These are phyloP conservation scores for Actinopyga echinites DNA, from an alignment of 53 echinoderm and acorn worm genomes.

Conservation along the genomic window DNA sequence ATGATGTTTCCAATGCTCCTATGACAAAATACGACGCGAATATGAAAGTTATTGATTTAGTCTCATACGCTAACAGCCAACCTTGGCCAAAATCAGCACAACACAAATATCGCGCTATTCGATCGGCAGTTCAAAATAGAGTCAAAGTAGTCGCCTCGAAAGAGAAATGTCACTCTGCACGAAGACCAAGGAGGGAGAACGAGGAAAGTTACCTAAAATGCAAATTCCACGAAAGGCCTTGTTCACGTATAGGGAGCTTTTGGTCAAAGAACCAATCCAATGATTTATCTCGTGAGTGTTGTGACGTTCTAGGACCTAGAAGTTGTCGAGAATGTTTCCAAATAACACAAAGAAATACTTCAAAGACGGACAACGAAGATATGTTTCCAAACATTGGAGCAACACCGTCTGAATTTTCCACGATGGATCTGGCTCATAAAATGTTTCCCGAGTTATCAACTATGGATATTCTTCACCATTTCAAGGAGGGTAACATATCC, in stretches of 20 bases:
- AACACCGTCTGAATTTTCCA: constrained; percentile 70
- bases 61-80: constrained; percentile 12
- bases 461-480: constrained; percentile 61
- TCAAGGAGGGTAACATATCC: constrained; percentile 75
- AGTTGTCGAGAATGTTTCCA: constrained; percentile 78
- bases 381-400: constrained; percentile 66
- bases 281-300: constrained; percentile 86
- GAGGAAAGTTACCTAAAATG: constrained; percentile 63
- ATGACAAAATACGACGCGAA: neutral
- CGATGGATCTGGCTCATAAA: constrained; percentile 68
- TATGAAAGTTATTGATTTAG: constrained; percentile 25
- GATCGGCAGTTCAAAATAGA: constrained; percentile 52
- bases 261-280: constrained; percentile 51
- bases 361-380: constrained; percentile 58
- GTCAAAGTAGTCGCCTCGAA: neutral
- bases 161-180: constrained; percentile 17
- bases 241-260: constrained; percentile 73
- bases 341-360: constrained; percentile 63
- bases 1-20: no score
- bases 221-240: constrained; percentile 70
- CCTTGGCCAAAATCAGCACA: neutral
- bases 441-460: constrained; percentile 74
- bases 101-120: constrained; percentile 32
- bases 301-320: constrained; percentile 82
- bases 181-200: constrained; percentile 37